Percentiles rank a stretch among this genome's conserved stretches.
phyloP scores from a whole-genome alignment of 2,888 invertebrate genomes.

The Corbicula japonica region DNA sequence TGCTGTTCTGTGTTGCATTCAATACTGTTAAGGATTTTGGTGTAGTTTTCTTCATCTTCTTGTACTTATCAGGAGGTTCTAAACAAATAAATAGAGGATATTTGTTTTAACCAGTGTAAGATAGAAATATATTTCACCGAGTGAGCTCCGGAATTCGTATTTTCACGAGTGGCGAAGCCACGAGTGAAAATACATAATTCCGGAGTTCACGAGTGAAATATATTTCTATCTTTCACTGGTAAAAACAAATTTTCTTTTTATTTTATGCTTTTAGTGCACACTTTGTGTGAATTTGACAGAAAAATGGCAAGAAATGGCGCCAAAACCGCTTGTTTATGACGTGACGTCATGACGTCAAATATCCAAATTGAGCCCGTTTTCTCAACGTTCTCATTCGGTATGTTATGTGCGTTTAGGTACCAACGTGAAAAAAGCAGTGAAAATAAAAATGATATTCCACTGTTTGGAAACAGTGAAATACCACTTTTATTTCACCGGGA shows the following conservation, averaged over 20 bases:
- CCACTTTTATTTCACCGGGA: no score
- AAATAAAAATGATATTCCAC: no score
- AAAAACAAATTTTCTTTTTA: not conserved
- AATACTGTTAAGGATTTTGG: slow-evolving; percentile 42
- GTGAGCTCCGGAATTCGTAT: not conserved
- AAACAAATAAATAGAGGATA: slow-evolving; percentile 22
- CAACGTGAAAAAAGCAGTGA: no score
- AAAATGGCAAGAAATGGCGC: no score
- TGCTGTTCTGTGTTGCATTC: slow-evolving; percentile 37
- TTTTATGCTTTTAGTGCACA: not conserved
- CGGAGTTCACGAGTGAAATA: not conserved
- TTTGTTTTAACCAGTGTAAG: not conserved
- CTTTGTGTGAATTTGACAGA: no score
- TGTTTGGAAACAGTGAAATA: no score
- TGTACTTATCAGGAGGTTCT: slow-evolving; percentile 58
- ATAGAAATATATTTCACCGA: not conserved
- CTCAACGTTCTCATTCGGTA: no score
- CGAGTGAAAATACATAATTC: not conserved
- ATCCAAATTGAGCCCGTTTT: no score
- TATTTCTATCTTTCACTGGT: not conserved
- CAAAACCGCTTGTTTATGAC: no score
- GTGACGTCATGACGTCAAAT: no score
- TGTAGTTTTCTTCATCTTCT: slow-evolving; percentile 18
- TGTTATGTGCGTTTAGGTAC: no score
- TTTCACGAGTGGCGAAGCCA: not conserved